Evolutionary conservation across 1,140 invertebrate species (phyloP).

Genomic region (Cherax destructor): DNA sequence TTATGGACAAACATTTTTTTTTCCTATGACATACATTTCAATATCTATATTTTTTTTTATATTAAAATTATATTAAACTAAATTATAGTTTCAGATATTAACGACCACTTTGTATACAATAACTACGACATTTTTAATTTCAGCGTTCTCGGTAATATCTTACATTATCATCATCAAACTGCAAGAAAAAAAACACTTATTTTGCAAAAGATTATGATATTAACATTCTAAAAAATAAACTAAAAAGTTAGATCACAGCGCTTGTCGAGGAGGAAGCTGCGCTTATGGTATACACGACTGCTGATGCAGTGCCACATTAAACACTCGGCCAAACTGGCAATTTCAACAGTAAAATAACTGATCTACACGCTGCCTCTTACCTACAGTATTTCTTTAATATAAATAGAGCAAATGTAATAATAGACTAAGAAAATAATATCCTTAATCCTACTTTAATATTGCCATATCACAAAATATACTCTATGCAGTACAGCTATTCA

Average conservation of each 20-base stretch:
- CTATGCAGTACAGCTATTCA: slow-evolving; percentile 55
- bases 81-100: too few species aligned
- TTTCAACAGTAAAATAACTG: slow-evolving; percentile 42
- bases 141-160: neutral
- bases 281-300: slow-evolving; percentile 34
- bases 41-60: too few species aligned
- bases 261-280: slow-evolving; percentile 40
- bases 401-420: slow-evolving; percentile 57
- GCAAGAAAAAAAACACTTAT: neutral
- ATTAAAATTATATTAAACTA: too few species aligned
- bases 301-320: neutral
- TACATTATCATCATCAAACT: neutral
- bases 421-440: slow-evolving; percentile 55
- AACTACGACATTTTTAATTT: neutral
- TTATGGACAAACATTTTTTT: too few species aligned
- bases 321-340: slow-evolving; percentile 28
- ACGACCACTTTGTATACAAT: too few species aligned
- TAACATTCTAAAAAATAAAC: neutral
- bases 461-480: slow-evolving; percentile 67
- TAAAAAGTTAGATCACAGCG: slow-evolving; percentile 45
- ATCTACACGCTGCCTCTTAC: slow-evolving; percentile 19
- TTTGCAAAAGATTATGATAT: neutral
- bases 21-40: too few species aligned
- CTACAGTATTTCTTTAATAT: slow-evolving; percentile 45
- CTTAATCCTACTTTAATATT: slow-evolving; percentile 61